A percentile compares a stretch with the other conserved stretches of the same genome.
Evolutionary conservation across 2,113 vertebrate genomes (phyloP).

Genomic region (Tragelaphus buxtoni): DNA sequence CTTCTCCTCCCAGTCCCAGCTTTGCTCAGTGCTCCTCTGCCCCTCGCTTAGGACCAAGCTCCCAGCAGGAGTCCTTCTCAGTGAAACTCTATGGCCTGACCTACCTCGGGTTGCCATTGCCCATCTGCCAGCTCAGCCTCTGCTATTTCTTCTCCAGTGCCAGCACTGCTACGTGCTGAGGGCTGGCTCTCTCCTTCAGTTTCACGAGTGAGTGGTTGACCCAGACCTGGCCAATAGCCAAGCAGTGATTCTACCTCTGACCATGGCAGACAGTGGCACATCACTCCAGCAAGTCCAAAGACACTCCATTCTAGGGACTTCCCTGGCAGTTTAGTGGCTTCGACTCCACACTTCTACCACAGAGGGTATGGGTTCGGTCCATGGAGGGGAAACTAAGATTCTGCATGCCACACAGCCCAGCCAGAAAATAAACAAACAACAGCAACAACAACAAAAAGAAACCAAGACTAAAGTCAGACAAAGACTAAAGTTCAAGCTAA

Average conservation of each 20-base stretch:
- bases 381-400: neutral
- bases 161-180: fast-evolving
- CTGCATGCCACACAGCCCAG: neutral
- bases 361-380: neutral
- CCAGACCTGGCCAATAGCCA: neutral
- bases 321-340: neutral
- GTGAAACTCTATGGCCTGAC: neutral
- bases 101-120: neutral
- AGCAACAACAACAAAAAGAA: neutral
- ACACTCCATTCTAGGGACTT: neutral
- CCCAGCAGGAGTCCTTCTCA: neutral
- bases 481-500: neutral
- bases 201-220: neutral
- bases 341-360: neutral
- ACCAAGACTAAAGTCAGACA: neutral
- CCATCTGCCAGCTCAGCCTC: neutral
- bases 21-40: neutral
- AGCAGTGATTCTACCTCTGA: neutral
- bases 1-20: neutral
- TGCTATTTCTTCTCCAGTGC: neutral
- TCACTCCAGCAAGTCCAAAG: neutral
- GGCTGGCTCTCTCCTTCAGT: neutral
- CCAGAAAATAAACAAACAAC: neutral
- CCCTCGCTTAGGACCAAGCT: neutral
- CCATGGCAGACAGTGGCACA: fast-evolving